These are phyloP conservation scores for Setophaga petechia DNA, from an alignment of 2,113 vertebrate genomes.

Conservation along the genomic window DNA sequence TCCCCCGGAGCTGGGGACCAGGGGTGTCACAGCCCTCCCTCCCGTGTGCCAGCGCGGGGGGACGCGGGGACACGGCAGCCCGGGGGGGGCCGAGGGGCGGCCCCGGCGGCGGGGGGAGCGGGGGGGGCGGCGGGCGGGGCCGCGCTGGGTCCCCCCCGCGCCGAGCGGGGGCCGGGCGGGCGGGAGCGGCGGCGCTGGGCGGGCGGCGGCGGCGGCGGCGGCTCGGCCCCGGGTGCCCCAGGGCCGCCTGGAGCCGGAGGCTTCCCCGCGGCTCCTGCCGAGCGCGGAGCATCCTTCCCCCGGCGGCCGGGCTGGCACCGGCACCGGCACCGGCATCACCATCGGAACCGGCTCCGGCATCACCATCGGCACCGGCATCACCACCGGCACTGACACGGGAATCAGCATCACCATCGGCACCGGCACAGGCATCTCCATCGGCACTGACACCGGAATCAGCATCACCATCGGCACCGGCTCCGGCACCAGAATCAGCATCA, in stretches of 20 bases:
- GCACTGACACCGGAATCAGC: no score
- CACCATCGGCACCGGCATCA: rapidly evolving
- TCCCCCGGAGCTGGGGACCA: not conserved
- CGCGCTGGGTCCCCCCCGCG: no score
- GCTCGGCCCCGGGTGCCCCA: not conserved
- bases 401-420: not conserved
- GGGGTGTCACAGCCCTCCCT: not conserved
- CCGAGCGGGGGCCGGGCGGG: not conserved
- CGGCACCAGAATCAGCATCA: rapidly evolving
- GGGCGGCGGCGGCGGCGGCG: not conserved
- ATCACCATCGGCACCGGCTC: rapidly evolving
- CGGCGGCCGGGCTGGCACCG: not conserved
- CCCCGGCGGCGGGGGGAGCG: no score
- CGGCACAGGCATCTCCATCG: not conserved
- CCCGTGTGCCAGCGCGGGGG: not conserved
- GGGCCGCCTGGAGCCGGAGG: not conserved
- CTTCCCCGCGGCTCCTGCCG: not conserved
- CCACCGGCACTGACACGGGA: not conserved
- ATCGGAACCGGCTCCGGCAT: no score
- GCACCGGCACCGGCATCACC: rapidly evolving
- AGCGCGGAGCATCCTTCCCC: not conserved
- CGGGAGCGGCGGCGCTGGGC: no score
- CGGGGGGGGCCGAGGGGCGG: not conserved
- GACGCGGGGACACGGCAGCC: not conserved
- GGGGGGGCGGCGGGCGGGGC: not conserved